Conservation (phyloP, 2,113 vertebrate species). For the Numenius arquata region DNA sequence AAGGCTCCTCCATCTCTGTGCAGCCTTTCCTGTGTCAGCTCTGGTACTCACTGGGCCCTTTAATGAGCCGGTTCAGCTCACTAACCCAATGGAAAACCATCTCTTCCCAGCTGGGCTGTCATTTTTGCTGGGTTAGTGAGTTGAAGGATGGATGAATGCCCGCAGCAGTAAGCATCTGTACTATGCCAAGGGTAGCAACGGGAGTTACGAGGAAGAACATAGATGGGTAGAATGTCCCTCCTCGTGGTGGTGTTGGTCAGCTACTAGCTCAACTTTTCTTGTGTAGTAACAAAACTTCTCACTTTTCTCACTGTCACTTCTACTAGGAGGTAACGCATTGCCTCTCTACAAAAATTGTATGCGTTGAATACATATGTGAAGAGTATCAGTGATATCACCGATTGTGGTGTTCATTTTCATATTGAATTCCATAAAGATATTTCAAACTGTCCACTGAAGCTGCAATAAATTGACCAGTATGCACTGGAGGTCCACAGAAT, state of each 20-base stretch:
- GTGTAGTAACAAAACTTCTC: background rate
- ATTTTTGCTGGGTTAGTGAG: background rate
- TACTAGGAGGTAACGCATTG: background rate
- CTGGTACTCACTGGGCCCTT: background rate
- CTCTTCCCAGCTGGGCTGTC: background rate
- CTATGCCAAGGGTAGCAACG: background rate
- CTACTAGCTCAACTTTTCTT: background rate
- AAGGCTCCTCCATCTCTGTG: background rate
- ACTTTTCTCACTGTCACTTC: background rate
- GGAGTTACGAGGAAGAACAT: background rate
- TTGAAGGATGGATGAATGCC: background rate
- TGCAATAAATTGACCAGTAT: background rate
- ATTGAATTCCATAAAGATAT: background rate
- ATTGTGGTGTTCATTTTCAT: background rate
- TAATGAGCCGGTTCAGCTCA: background rate
- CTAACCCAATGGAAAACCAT: background rate
- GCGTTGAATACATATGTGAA: background rate
- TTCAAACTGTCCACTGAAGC: background rate
- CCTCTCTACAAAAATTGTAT: background rate
- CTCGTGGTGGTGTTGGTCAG: accelerated
- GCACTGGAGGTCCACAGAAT: background rate
- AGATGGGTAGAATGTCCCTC: background rate
- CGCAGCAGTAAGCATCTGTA: background rate
- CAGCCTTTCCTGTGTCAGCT: background rate
- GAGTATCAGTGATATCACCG: background rate